Evolutionary conservation across 2,888 invertebrate species (phyloP), one percentile per base, ranked within the genome.

Genomic region (Latrodectus hesperus): DNA sequence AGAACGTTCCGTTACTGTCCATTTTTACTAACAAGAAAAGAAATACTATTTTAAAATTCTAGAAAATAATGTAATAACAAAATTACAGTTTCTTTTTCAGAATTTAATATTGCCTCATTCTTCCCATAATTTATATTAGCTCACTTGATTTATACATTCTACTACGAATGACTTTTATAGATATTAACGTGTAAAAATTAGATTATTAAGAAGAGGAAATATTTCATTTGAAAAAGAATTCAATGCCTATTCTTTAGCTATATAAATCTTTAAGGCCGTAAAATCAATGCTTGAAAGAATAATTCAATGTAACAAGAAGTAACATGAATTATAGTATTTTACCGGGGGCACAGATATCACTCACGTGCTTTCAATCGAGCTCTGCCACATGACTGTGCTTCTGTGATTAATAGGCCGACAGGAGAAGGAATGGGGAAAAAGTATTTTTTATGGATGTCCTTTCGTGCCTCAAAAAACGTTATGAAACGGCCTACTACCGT

Each of bases 391-490:
- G 74, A 67, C 81, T 55, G 51, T 14, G 49, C 12, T 22, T 11
- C 51, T 22, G 60, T 82, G 82, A 82, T 82, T 74, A 82, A 82
- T 76, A 53, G 76, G 64, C n/a, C 14, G 9, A 55, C 53, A 60
- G 53, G 68, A 74, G 55, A 55, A 65, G 51, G 55, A 76, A n/a
- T 51, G 12, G 16, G 64, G 53, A 49, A 74, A 83, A 71, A 14
- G 70, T 49, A 22, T 16, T 53, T 70, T 76, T 83, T 71, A 70
- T 83, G 76, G 64, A 83, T 71, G 83, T 53, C 53, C 55, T 73
- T 81, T 70, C 74, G 68, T 70, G 68, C 60, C 52, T 60, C 60
- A 71, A 83, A 82, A 83, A 83, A 83, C 67, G 26, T 65, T 76
- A 76, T 71, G 76, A 71, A 74, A 72, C 67, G 81, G 74, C 81